Percentiles rank a stretch among this genome's conserved stretches.
phyloP scores from a whole-genome alignment of 1,140 invertebrate genomes.

The Augochlora pura region DNA sequence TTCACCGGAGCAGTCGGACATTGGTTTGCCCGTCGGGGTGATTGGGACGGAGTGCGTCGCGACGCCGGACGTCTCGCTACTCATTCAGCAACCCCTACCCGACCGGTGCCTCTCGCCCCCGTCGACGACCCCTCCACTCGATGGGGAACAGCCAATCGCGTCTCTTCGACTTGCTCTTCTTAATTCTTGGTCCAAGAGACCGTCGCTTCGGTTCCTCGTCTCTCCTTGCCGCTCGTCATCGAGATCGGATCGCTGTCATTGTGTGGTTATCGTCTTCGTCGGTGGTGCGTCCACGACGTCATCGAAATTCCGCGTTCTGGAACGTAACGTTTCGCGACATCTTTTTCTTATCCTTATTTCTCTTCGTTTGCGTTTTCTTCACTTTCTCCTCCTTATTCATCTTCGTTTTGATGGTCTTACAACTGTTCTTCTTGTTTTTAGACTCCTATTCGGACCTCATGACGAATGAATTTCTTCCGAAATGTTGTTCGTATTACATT shows the following conservation, averaged over 20 bases:
- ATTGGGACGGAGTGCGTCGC: slow-evolving; percentile 67
- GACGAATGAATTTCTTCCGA: too few relatives aligned
- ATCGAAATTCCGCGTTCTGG: too few relatives aligned
- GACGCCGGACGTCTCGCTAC: slow-evolving; percentile 61
- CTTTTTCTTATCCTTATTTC: too few relatives aligned
- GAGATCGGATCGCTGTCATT: slow-evolving; percentile 3
- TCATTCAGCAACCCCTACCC: slow-evolving; percentile 75
- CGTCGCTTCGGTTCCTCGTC: neutral
- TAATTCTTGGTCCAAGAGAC: too few relatives aligned
- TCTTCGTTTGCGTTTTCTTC: too few relatives aligned
- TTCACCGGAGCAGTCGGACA: slow-evolving; percentile 24
- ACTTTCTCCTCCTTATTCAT: neutral
- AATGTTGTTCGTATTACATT: too few relatives aligned
- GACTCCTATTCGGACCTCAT: too few relatives aligned
- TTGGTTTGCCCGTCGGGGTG: slow-evolving; percentile 58
- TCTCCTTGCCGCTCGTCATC: slow-evolving; percentile 1
- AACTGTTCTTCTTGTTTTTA: too few relatives aligned
- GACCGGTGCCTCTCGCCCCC: neutral
- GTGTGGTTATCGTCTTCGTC: neutral
- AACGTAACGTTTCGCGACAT: too few relatives aligned
- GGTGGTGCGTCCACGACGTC: too few relatives aligned
- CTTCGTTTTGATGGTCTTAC: too few relatives aligned
- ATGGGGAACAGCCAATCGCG: slow-evolving; percentile 47
- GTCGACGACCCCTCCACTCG: slow-evolving; percentile 49
- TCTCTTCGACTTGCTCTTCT: slow-evolving; percentile 1